A percentile compares a stretch with the other conserved stretches of the same genome.
These are phyloP conservation scores for Archocentrus centrarchus DNA, from an alignment of 2,113 vertebrate genomes.

Conservation along the genomic window DNA sequence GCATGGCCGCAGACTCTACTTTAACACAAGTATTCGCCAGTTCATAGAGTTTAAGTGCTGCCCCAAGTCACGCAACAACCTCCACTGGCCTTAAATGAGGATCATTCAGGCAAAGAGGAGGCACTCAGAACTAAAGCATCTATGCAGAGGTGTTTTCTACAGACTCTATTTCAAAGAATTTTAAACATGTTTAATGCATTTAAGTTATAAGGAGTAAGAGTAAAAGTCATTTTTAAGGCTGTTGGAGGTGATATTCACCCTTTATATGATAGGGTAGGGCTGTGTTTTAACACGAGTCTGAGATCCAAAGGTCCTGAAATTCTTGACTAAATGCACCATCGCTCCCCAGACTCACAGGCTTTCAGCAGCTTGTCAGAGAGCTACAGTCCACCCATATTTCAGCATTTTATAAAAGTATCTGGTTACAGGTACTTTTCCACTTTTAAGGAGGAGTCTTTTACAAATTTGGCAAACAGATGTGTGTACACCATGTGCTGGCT, in stretches of 20 bases:
- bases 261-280: constrained; percentile 21
- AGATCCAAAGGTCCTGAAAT: constrained; percentile 47
- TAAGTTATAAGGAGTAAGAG: constrained; percentile 25
- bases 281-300: constrained; percentile 50
- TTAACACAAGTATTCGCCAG: constrained; percentile 60
- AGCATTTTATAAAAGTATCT: constrained; percentile 66
- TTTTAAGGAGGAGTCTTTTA: constrained; percentile 49
- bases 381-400: constrained; percentile 63
- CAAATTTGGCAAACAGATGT: constrained; percentile 64
- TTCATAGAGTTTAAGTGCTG: constrained; percentile 73
- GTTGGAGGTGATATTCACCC: constrained; percentile 35
- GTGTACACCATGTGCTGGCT: background rate
- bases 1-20: constrained; percentile 43
- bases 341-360: constrained; percentile 64
- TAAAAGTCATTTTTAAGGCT: background rate
- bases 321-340: constrained; percentile 61
- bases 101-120: constrained; percentile 53
- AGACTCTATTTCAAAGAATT: constrained; percentile 26
- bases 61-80: constrained; percentile 57
- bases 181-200: constrained; percentile 33
- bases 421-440: constrained; percentile 63
- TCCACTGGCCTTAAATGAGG: constrained; percentile 62
- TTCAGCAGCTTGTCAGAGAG: constrained; percentile 71
- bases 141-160: constrained; percentile 41
- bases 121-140: constrained; percentile 42